phyloP scores from a whole-genome alignment of 2,113 vertebrate genomes.

The Sardina pilchardus region DNA sequence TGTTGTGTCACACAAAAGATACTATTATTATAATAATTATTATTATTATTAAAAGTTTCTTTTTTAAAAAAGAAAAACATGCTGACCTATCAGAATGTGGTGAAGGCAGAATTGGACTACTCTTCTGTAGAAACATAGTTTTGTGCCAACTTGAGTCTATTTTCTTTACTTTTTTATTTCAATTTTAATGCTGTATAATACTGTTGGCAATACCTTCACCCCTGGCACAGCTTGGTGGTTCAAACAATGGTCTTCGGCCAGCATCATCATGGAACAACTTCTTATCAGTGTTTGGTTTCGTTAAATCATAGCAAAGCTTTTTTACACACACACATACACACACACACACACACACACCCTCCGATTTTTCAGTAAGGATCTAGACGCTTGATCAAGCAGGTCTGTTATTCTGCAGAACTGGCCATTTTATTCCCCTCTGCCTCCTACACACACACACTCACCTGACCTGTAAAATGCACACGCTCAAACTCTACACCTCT shows the following conservation, averaged over 20 bases:
- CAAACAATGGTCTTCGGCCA: slow-evolving; percentile 79
- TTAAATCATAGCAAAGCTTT: too few relatives aligned
- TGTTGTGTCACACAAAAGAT: slow-evolving; percentile 5
- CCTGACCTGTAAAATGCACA: neutral
- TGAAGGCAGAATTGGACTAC: slow-evolving; percentile 56
- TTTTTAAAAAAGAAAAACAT: slow-evolving; percentile 36
- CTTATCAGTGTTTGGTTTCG: neutral
- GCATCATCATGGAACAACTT: slow-evolving; percentile 4
- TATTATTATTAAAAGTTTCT: slow-evolving; percentile 26
- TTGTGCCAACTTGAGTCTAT: slow-evolving; percentile 79
- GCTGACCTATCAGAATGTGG: slow-evolving; percentile 39
- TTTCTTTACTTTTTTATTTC: slow-evolving; percentile 37
- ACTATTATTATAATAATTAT: slow-evolving; percentile 27
- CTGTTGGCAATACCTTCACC: slow-evolving; percentile 75
- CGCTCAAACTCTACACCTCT: neutral
- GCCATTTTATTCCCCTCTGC: neutral
- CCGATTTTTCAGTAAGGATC: neutral
- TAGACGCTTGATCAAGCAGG: neutral
- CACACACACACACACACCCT: neutral
- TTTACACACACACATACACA: neutral
- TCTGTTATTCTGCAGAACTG: neutral
- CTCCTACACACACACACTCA: neutral
- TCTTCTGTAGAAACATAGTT: slow-evolving; percentile 68
- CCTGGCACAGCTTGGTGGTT: slow-evolving; percentile 73
- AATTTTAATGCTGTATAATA: slow-evolving; percentile 57